These are phyloP conservation scores for Cricetomys ansorgei DNA, from an alignment of 2,113 vertebrate species.

Conservation along the genomic window DNA sequence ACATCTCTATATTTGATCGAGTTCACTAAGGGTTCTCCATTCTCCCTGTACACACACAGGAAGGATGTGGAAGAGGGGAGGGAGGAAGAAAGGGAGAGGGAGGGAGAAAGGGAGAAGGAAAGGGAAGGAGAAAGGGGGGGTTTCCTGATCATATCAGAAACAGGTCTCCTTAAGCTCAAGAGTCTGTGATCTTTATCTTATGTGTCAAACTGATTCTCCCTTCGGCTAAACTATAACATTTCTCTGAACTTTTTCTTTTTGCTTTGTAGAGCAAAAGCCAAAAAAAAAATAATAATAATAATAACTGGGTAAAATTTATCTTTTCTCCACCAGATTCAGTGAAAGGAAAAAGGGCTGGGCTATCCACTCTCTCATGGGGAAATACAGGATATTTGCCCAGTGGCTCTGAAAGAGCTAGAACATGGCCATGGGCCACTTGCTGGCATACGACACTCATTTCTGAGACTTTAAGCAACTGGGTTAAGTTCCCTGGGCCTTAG, in stretches of 20 bases:
- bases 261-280: slow-evolving; percentile 11
- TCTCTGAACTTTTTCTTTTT: slow-evolving; percentile 12
- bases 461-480: background rate
- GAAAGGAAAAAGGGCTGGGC: background rate
- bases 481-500: background rate
- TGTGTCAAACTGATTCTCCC: slow-evolving; percentile 18
- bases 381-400: background rate
- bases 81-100: background rate
- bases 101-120: background rate
- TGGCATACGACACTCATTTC: background rate
- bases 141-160: background rate
- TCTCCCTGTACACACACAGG: background rate
- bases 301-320: background rate
- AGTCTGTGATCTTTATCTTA: slow-evolving; percentile 5
- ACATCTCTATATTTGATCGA: slow-evolving; percentile 22
- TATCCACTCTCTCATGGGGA: background rate
- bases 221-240: slow-evolving; percentile 37
- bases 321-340: slow-evolving; percentile 29
- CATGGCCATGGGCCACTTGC: background rate
- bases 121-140: background rate
- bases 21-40: background rate
- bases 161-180: background rate
- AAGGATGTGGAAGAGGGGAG: background rate
- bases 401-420: background rate
- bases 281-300: too few species aligned